Evolutionary conservation across 1,140 invertebrate genomes (phyloP).

Genomic region (Lordiphosa stackelbergi): DNA sequence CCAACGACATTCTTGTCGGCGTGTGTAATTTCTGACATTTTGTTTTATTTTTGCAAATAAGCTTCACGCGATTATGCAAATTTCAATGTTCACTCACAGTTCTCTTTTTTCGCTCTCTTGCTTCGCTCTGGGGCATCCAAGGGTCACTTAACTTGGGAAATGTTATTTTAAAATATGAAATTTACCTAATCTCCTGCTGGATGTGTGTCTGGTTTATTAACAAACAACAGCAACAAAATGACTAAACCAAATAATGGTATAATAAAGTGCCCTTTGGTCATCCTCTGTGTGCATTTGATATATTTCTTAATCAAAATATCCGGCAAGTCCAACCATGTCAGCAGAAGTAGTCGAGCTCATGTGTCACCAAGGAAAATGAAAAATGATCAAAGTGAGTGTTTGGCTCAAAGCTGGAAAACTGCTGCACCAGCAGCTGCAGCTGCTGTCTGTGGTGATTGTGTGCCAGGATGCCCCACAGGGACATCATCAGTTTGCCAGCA

Average conservation of each 20-base stretch:
- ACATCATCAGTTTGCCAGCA: constrained; percentile 56
- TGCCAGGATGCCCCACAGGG: constrained; percentile 39
- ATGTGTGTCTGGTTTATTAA: constrained; percentile 3
- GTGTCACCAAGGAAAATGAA: constrained; percentile 63
- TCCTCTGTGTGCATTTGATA: constrained; percentile 60
- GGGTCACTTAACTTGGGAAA: constrained; percentile 43
- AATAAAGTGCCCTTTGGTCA: constrained; percentile 49
- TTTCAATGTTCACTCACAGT: constrained; percentile 20
- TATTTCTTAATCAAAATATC: constrained; percentile 72
- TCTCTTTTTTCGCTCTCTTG: neutral
- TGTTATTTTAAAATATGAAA: constrained; percentile 17
- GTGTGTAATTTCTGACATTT: constrained; percentile 70
- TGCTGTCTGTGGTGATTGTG: constrained; percentile 12
- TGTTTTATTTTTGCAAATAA: constrained; percentile 74
- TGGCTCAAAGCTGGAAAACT: constrained; percentile 48
- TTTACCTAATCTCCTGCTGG: neutral
- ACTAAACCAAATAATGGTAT: constrained; percentile 48
- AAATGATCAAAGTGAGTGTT: constrained; percentile 74
- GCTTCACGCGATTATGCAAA: constrained; percentile 73
- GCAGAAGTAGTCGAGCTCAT: constrained; percentile 44
- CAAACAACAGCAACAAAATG: constrained; percentile 26
- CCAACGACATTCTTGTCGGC: constrained; percentile 46
- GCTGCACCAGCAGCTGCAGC: constrained; percentile 47
- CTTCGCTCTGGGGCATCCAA: constrained; percentile 37
- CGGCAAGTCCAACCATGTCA: constrained; percentile 27